phyloP scores from a whole-genome alignment of 2,797 vertebrate species.

The Loriculus beryllinus region DNA sequence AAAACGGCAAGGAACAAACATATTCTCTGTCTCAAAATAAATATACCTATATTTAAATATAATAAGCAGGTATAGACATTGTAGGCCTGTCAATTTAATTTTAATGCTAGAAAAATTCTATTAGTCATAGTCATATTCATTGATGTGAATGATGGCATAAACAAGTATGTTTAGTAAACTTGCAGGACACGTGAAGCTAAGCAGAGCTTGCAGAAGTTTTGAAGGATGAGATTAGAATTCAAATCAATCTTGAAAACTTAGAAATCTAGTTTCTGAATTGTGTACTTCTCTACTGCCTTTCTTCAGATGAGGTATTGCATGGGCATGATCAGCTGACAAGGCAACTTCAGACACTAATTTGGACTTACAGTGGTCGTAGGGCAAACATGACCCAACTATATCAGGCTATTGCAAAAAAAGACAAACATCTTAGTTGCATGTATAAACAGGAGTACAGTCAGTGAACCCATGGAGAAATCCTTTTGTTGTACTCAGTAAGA shows the following conservation, averaged over 20 bases:
- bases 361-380: neutral
- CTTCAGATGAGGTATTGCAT: neutral
- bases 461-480: conserved; percentile 32
- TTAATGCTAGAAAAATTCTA: neutral
- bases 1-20: neutral
- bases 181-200: neutral
- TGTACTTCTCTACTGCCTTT: neutral
- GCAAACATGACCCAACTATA: neutral
- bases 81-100: neutral
- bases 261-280: neutral
- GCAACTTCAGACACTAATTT: neutral
- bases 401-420: conserved; percentile 1
- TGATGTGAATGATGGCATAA: neutral
- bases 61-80: neutral
- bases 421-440: conserved; percentile 8
- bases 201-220: neutral
- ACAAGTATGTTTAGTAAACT: neutral
- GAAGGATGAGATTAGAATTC: neutral
- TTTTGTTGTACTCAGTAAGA: neutral
- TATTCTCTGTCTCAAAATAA: neutral
- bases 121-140: neutral
- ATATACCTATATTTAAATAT: neutral
- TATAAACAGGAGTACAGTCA: conserved; percentile 38
- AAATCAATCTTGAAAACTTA: neutral
- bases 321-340: neutral